Conservation (phyloP, 2,888 invertebrate genomes). For the Zootermopsis nevadensis region DNA sequence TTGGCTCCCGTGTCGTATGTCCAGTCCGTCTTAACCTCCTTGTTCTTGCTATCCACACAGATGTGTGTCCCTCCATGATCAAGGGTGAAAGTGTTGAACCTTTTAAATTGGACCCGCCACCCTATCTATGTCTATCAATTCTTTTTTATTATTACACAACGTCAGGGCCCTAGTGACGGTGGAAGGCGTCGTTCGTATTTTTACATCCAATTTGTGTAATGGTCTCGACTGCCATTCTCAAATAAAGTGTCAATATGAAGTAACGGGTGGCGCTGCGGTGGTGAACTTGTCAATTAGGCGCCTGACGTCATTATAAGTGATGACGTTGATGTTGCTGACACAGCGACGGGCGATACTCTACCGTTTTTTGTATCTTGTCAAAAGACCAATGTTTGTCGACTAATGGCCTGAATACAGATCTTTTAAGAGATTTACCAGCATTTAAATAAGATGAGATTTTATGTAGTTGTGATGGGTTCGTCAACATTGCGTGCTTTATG, state of each 20-base stretch:
- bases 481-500: no score
- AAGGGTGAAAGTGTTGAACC: not conserved
- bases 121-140: slow-evolving; percentile 30
- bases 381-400: slow-evolving; percentile 35
- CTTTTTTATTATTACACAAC: slow-evolving; percentile 28
- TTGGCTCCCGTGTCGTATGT: no score
- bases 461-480: no score
- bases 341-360: slow-evolving; percentile 22
- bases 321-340: slow-evolving; percentile 32
- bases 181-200: slow-evolving; percentile 27
- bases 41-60: no score
- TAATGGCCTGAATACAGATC: slow-evolving; percentile 27
- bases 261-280: slow-evolving; percentile 43
- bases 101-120: slow-evolving; percentile 8
- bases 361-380: slow-evolving; percentile 19
- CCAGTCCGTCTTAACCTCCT: no score
- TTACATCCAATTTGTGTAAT: slow-evolving; percentile 39
- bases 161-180: not conserved
- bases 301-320: slow-evolving; percentile 40
- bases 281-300: slow-evolving; percentile 48
- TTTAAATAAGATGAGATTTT: not conserved
- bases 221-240: slow-evolving; percentile 39
- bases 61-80: not conserved
- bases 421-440: not conserved
- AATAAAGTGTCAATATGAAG: slow-evolving; percentile 44